Conservation (phyloP, 2,797 vertebrate genomes). For the Lagocephalus sceleratus region DNA sequence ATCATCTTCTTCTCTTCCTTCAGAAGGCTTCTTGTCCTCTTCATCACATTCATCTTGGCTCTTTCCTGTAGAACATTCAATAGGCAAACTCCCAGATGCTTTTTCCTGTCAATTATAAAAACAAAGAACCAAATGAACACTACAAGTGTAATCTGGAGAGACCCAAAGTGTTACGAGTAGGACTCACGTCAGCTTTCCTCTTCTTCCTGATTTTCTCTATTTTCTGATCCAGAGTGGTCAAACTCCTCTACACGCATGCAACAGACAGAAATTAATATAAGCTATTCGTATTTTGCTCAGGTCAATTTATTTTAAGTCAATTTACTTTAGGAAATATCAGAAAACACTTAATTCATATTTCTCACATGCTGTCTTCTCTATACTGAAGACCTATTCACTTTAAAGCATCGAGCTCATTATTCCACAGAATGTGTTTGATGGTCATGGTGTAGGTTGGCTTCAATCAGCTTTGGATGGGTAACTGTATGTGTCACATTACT, state of each 20-base stretch:
- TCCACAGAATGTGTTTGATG: no score
- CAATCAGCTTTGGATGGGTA: no score
- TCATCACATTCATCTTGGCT: constrained; percentile 39
- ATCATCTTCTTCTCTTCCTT: constrained; percentile 2
- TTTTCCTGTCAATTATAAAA: constrained; percentile 74
- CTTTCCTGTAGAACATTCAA: constrained; percentile 34
- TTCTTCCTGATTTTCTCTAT: constrained; percentile 91
- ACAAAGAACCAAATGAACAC: not conserved
- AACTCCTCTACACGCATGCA: constrained; percentile 73
- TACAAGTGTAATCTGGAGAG: not conserved
- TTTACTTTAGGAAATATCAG: no score
- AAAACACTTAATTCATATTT: no score
- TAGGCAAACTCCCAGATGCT: constrained; percentile 49
- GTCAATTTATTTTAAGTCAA: no score
- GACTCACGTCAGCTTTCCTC: constrained; percentile 84
- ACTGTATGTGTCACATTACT: no score
- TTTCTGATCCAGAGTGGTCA: constrained; percentile 92
- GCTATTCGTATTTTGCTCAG: no score
- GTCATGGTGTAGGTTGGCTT: no score
- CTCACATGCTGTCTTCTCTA: no score
- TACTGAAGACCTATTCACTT: no score
- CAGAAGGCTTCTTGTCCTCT: constrained; percentile 37
- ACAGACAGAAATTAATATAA: not conserved
- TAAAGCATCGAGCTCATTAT: no score
- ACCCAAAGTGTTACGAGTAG: not conserved